Conservation (phyloP, 2,797 vertebrate genomes). For the Acridotheres tristis region DNA sequence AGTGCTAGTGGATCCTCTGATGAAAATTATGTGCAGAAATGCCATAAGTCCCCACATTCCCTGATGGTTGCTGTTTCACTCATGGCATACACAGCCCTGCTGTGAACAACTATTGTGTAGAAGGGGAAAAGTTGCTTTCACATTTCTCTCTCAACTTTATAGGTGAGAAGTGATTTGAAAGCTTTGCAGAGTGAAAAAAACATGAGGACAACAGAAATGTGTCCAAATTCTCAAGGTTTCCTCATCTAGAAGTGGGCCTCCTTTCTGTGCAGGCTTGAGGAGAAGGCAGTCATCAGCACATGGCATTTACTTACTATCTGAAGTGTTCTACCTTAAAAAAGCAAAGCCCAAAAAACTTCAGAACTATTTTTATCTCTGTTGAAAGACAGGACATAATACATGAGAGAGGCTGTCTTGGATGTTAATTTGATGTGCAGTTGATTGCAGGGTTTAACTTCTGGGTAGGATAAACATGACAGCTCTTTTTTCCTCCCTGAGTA, state of each 20-base stretch:
- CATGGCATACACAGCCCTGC: fast-evolving
- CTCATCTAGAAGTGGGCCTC: not conserved
- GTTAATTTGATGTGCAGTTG: constrained; percentile 43
- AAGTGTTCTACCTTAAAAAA: constrained; percentile 37
- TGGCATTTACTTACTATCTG: not conserved
- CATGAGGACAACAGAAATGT: not conserved
- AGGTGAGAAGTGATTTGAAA: not conserved
- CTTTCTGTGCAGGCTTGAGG: not conserved
- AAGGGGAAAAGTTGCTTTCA: not conserved
- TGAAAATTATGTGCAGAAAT: not conserved
- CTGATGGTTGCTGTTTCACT: not conserved
- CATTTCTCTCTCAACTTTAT: not conserved
- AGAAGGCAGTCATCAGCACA: not conserved
- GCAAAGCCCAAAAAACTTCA: not conserved
- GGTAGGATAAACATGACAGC: constrained; percentile 25
- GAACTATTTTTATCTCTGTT: constrained; percentile 3
- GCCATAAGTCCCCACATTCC: not conserved
- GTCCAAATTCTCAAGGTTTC: not conserved
- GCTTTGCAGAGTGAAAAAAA: not conserved
- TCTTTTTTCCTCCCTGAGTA: not conserved
- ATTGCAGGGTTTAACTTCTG: constrained; percentile 33
- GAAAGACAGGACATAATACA: constrained; percentile 12
- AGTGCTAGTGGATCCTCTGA: not conserved
- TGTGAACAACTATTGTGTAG: not conserved
- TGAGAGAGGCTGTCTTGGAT: constrained; percentile 27